Base-by-base conservation (phyloP, 2,888 invertebrate genomes). In the Eupithecia dodoneata region DNA sequence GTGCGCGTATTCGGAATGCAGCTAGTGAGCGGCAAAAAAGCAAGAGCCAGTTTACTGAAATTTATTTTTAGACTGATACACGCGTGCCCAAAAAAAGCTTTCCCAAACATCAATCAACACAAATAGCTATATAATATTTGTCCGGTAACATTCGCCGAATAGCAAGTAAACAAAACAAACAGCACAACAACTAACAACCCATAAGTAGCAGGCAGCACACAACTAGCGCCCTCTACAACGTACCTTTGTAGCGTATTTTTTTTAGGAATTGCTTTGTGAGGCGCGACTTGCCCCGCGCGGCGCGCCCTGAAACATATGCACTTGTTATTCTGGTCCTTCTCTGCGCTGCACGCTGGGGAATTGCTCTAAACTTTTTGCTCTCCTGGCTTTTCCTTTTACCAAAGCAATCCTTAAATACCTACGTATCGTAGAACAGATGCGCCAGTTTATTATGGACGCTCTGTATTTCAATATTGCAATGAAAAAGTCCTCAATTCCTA, bases 171-270 rank as follows among this genome's bases (percentile, higher is more conserved):
- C 12, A 76, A 72, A 72, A 76, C 73, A 73, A 73, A 44, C 67
- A 70, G 18, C 5, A 65, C 65, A 42, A 78, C 76, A 71, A 59
- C 65, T 72, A 80, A 78, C 80, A 74, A 78, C 71, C 76, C 70
- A 44, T 49, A 76, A 49, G 67, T 71, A 76, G 71, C 49, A 76
- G 47, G 81, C 49, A 77, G 49, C 76, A 81, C 82, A 85, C 76
- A 81, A 70, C 82, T 83, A 86, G 87, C 86, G 85, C 91, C 92
- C 88, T 84, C 93, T 93, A 92, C 89, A 87, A 92, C 94, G 84
- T 94, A 94, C 94, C 94, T 94, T 93, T 94, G 87, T 87, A 90
- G 75, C 92, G 92, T 80, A 90, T 90, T 90, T 94, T 94, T 94
- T 94, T 94, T 86, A 93, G 85, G 83, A 91, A 92, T 87, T 88